Percentiles rank a stretch among this genome's conserved stretches.
phyloP scores from a whole-genome alignment of 2,888 invertebrate genomes.

The Sesamia inferens region DNA sequence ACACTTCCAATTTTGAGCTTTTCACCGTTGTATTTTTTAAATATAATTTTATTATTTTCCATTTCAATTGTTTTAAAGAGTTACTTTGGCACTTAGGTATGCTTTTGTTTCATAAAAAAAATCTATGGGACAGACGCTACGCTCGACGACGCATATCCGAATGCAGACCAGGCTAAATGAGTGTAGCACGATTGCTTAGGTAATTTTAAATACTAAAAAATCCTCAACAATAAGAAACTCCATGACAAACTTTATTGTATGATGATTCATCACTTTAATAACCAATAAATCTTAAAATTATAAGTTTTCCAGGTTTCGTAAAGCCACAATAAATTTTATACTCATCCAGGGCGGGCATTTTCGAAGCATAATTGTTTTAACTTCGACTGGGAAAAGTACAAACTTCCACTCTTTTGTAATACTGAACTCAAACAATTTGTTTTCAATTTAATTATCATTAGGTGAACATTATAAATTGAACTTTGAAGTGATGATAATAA shows the following conservation, averaged over 20 bases:
- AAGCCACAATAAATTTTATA: slow-evolving; percentile 5
- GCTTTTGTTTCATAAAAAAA: background rate
- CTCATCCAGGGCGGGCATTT: slow-evolving; percentile 4
- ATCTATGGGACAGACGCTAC: background rate
- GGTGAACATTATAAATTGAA: slow-evolving; percentile 4
- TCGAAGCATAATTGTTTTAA: slow-evolving; percentile 39
- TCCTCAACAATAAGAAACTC: no score
- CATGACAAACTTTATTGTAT: background rate
- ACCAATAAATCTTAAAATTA: no score
- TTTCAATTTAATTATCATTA: slow-evolving; percentile 43
- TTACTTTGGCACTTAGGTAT: no score
- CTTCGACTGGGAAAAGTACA: slow-evolving; percentile 21
- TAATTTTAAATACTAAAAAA: background rate
- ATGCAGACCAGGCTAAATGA: background rate
- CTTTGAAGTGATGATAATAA: slow-evolving; percentile 31
- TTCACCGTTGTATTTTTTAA: background rate
- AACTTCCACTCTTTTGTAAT: slow-evolving; percentile 25
- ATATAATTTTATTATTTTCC: background rate
- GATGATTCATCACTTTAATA: background rate
- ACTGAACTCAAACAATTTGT: slow-evolving; percentile 46
- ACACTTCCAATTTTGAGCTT: no score
- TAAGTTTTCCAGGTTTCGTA: no score
- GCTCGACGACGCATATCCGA: no score
- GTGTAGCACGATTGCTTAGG: background rate
- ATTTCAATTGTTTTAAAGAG: background rate